Evolutionary conservation across 2,888 invertebrate genomes (phyloP), one percentile per base, ranked within the genome.

Genomic region (Apamea sordens): DNA sequence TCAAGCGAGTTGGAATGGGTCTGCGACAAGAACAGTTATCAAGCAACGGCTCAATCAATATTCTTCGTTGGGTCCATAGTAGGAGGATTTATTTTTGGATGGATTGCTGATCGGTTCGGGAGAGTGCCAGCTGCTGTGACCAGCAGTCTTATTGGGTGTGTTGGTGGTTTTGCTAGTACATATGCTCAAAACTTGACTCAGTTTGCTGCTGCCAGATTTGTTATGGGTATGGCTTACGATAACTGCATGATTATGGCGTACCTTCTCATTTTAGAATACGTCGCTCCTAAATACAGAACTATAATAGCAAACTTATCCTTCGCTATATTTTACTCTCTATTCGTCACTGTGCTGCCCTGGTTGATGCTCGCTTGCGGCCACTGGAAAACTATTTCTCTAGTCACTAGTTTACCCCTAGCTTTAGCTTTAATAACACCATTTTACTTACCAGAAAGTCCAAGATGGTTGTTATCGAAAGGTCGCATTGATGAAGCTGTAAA

Each of bases 1-100:
- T 91, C 94, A 13, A 95, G 94, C 76, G 94, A 95, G 41, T 77
- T 93, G 67, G 94, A 90, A 82, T 95, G 95, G 95, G 94, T 95
- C 4, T 95, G 95, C 69, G 93, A 93, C 21, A 94, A 90, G 78
- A 91, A 91, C 61, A 94, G 94, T 79, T 94, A 94, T 77, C 95
- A 94, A 90, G 94, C 95, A 0, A 90, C 93, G 44, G 94, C 95
- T 10, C 95, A 95, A 88, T 89, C 94, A 5, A 88, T 95, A 71
- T 94, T 94, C 78, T 95, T 94, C 69, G 56, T 94, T 44, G 95
- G 95, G 10, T 94, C 94, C 8, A 92, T 93, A 41, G 5, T 92
- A 28, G 95, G 95, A 63, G 95, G 95, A 13, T 89, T 94, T 28
- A 69, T 93, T 32, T 86, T 94, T 24, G 94, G 94, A 73, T 95